These are phyloP conservation scores for Eurosta solidaginis DNA, from an alignment of 1,140 invertebrate genomes.

Conservation along the genomic window DNA sequence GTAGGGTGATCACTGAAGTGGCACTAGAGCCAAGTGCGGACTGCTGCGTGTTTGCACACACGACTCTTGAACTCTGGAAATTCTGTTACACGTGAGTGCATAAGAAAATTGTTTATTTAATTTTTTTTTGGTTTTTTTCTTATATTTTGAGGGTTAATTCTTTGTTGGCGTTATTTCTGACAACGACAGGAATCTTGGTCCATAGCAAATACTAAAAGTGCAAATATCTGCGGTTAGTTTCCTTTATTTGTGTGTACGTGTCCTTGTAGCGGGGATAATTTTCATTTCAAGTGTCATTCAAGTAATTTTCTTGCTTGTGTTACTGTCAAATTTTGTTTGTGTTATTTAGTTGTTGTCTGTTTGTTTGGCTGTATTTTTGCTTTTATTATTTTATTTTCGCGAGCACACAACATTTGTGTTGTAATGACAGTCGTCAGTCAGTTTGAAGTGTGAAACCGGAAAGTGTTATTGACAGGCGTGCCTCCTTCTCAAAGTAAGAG, in stretches of 20 bases:
- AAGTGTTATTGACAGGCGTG: constrained; percentile 18
- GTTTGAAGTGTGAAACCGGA: constrained; percentile 15
- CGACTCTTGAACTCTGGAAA: neutral
- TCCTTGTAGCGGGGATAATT: constrained; percentile 19
- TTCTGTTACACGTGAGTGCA: constrained; percentile 8
- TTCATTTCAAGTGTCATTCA: constrained; percentile 21
- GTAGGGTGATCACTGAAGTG: neutral
- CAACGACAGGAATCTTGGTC: neutral
- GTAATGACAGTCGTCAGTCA: neutral
- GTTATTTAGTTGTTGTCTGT: neutral
- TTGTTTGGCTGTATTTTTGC: neutral
- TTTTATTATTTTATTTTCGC: constrained; percentile 15
- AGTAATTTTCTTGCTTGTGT: constrained; percentile 11
- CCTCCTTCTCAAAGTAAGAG: neutral
- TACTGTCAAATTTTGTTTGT: constrained; percentile 14
- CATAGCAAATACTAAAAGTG: neutral
- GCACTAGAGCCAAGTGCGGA: neutral
- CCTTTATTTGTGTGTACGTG: neutral
- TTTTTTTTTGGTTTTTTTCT: neutral
- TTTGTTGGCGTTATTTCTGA: neutral
- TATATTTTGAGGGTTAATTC: neutral
- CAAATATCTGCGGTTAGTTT: neutral
- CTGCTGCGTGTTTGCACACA: constrained; percentile 1
- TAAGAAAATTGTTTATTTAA: constrained; percentile 20
- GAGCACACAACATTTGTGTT: neutral